A percentile compares a stretch with the other conserved stretches of the same genome.
Conservation (phyloP, 2,888 invertebrate species). For the Drosophila putrida region DNA sequence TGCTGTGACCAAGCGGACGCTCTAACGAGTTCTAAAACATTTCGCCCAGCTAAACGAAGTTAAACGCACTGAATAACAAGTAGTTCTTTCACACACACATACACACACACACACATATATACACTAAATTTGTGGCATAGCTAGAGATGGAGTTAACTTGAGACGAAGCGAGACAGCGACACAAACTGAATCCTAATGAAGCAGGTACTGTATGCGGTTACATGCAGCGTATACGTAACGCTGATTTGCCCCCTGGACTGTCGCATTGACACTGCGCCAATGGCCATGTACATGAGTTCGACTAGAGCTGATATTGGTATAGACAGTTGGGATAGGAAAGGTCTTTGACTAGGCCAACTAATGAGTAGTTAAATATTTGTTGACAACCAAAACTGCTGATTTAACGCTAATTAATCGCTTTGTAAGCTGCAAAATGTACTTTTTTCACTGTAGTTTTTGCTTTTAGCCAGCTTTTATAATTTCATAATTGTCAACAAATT, state of each 20-base stretch:
- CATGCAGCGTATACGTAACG: constrained; percentile 63
- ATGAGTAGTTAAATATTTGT: constrained; percentile 75
- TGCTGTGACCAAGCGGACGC: constrained; percentile 44
- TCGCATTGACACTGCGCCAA: constrained; percentile 41
- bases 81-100: constrained; percentile 53
- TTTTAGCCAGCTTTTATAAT: constrained; percentile 62
- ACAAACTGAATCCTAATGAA: constrained; percentile 71
- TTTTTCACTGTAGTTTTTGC: constrained; percentile 38
- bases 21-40: constrained; percentile 77
- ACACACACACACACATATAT: constrained; percentile 24
- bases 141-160: constrained; percentile 59
- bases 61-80: constrained; percentile 78
- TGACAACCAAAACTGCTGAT: constrained; percentile 58
- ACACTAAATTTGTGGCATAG: constrained; percentile 36
- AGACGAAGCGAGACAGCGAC: constrained; percentile 60
- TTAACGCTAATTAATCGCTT: constrained; percentile 72
- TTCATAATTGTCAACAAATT: constrained; percentile 76
- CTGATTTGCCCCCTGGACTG: constrained; percentile 39
- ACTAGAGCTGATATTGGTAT: background rate
- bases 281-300: background rate
- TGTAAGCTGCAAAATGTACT: constrained; percentile 54
- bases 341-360: constrained; percentile 40
- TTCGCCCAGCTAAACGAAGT: constrained; percentile 77
- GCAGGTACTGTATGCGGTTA: constrained; percentile 62
- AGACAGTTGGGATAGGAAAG: background rate